Evolutionary conservation across 23 tunicate species (phyloP).

Genomic region (Halocynthia roretzi): DNA sequence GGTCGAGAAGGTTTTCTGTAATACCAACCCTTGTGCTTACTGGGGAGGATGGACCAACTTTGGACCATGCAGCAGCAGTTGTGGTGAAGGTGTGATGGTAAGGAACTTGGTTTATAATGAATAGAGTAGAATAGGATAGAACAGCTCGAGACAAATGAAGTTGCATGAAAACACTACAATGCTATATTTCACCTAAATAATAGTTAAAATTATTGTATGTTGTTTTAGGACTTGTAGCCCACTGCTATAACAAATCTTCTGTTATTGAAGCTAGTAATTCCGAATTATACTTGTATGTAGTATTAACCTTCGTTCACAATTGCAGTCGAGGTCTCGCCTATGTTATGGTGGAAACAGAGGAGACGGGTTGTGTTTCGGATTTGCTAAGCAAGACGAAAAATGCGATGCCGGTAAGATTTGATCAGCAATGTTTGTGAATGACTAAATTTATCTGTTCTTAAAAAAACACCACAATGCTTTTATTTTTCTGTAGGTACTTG

Average conservation of each 20-base stretch:
- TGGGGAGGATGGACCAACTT: constrained; percentile 95
- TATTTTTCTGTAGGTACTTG: constrained; percentile 32
- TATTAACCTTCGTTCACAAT: not conserved
- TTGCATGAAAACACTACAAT: too few relatives aligned
- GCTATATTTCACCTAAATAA: too few relatives aligned
- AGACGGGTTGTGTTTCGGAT: constrained; percentile 50
- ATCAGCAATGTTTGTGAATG: not conserved
- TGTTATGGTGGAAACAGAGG: constrained; percentile 71
- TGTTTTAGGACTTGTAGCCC: too few relatives aligned
- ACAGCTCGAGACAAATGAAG: not conserved
- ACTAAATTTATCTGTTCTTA: not conserved
- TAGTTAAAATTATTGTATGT: too few relatives aligned
- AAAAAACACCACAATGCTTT: not conserved
- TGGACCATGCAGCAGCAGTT: constrained; percentile 75
- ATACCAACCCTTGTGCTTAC: constrained; percentile 69
- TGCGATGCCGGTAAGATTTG: constrained; percentile 55
- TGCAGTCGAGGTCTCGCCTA: constrained; percentile 37
- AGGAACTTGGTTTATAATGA: not conserved
- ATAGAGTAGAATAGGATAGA: not conserved
- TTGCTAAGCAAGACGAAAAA: constrained; percentile 1
- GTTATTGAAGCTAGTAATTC: too few relatives aligned
- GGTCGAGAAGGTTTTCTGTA: constrained; percentile 39
- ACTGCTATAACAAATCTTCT: too few relatives aligned
- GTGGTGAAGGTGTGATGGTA: constrained; percentile 73
- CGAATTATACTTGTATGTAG: too few relatives aligned